Evolutionary conservation across 2,888 invertebrate species (phyloP), one percentile per base, ranked within the genome.

Genomic region (Scaptomyza flava): DNA sequence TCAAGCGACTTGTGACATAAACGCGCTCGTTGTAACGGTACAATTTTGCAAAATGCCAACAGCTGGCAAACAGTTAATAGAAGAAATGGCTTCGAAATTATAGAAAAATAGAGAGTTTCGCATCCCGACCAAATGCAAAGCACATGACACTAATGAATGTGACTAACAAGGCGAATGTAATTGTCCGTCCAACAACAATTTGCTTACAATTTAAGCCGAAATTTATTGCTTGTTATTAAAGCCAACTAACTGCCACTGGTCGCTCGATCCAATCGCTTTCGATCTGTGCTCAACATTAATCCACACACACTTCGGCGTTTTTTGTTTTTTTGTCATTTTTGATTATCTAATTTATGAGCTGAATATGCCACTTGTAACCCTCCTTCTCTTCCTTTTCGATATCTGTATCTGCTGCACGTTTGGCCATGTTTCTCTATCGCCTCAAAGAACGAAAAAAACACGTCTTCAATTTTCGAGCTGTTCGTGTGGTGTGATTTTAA

Each of bases 401-500:
- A 36, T 50, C 34, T 53, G 51, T 34, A 67, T 45, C 68, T 65
- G 52, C 53, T 52, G 60, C 54, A 46, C 67, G 65, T 76, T 77
- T 71, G 50, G 43, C 46, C 31, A 41, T 61, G 60, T 61, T 59
- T 9, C 14, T 60, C 61, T 62, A 62, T 47, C 61, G 60, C 14
- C 14, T 1, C n/a, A n/a, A 48, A 50, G n/a, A 12, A 31, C 17
- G 33, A 31, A 30, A 11, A 27, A 64, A 62, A 66, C 76, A 74
- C 72, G 72, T 72, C 72, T 53, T 47, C 77, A 61, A 59, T 71
- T 71, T 71, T 61, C 53, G 30, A 42, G 38, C 45, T 46, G 62
- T 14, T 76, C 64, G 58, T 76, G 67, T 68, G 56, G 63, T 87
- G 85, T 79, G 87, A 89, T 85, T 85, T 89, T 89, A 89, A 89